These are phyloP conservation scores for Orthosia gracilis DNA, from an alignment of 2,888 invertebrate genomes.

Conservation along the genomic window DNA sequence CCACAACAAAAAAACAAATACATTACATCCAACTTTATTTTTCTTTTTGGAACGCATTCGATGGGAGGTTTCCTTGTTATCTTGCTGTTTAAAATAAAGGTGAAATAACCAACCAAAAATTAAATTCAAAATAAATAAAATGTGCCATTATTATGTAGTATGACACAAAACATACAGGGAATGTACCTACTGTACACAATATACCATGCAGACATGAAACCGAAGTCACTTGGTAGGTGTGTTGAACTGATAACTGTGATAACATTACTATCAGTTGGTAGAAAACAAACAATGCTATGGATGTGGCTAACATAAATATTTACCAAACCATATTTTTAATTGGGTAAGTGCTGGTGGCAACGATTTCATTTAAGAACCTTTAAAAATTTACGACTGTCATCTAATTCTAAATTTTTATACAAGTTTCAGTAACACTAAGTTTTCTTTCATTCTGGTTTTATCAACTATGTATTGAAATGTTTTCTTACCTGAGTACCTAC, in stretches of 20 bases:
- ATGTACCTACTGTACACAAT: conserved; percentile 26
- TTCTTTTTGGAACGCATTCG: background rate
- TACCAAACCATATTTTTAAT: conserved; percentile 58
- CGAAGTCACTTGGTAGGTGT: conserved; percentile 56
- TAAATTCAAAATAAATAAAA: background rate
- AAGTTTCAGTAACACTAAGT: background rate
- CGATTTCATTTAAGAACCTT: conserved; percentile 17
- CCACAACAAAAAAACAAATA: conserved; percentile 57
- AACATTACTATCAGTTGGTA: conserved; percentile 60
- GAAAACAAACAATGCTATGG: conserved; percentile 62
- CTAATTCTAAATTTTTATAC: background rate
- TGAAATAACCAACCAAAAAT: background rate
- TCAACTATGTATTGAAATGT: background rate
- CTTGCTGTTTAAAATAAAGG: background rate
- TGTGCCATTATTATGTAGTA: background rate
- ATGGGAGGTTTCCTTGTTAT: background rate
- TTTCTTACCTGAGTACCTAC: background rate
- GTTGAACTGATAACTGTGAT: conserved; percentile 64
- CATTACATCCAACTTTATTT: background rate
- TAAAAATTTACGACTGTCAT: background rate
- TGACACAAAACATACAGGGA: conserved; percentile 22
- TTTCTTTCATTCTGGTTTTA: background rate
- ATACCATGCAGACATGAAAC: conserved; percentile 48
- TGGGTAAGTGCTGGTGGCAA: conserved; percentile 56
- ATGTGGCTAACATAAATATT: conserved; percentile 63